These are phyloP conservation scores for Odontomachus brunneus DNA, from an alignment of 1,140 invertebrate species.

Conservation along the genomic window DNA sequence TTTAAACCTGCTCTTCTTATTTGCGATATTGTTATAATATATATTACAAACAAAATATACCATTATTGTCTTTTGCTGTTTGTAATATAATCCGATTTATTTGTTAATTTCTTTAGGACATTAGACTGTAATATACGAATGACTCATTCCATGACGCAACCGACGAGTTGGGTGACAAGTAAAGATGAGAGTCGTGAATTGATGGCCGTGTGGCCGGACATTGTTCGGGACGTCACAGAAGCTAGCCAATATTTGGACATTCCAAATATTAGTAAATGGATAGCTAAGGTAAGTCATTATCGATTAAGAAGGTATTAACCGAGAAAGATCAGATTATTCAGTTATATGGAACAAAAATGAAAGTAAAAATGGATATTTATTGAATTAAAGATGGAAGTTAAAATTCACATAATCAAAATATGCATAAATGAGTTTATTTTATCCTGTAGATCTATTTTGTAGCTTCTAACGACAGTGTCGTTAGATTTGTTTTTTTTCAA, in stretches of 20 bases:
- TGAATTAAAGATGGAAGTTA: no score
- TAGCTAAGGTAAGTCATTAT: constrained; percentile 88
- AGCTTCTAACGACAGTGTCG: no score
- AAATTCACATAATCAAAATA: no score
- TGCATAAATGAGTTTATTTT: no score
- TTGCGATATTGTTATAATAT: no score
- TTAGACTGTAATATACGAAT: constrained; percentile 55
- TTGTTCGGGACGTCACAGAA: constrained; percentile 93
- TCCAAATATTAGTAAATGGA: constrained; percentile 92
- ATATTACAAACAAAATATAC: background rate
- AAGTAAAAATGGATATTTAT: no score
- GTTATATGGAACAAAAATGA: no score
- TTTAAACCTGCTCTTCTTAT: no score
- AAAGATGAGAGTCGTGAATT: constrained; percentile 94
- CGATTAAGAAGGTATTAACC: constrained; percentile 45
- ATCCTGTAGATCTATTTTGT: no score
- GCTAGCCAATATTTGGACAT: constrained; percentile 90
- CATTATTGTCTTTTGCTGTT: background rate
- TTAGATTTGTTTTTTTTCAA: no score
- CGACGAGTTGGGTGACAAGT: constrained; percentile 87
- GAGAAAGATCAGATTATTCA: no score
- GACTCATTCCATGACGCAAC: constrained; percentile 86
- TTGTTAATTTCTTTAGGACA: constrained; percentile 39
- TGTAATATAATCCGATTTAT: background rate
- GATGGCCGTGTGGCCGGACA: constrained; percentile 94